Evolutionary conservation across 1,140 invertebrate species (phyloP), one percentile per base, ranked within the genome.

Genomic region (Physella acuta): DNA sequence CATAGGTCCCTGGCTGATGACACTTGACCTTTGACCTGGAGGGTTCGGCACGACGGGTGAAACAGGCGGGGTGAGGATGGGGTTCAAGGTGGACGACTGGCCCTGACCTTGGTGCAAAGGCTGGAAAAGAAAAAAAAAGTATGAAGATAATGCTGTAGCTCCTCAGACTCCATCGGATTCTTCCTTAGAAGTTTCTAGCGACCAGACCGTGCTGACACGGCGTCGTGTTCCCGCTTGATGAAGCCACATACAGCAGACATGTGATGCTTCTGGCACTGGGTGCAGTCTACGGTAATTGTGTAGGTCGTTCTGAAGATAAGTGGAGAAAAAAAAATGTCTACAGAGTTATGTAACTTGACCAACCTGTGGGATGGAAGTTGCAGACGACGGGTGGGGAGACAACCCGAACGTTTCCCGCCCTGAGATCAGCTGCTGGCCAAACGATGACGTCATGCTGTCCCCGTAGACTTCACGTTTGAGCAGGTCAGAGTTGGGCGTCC

Each of bases 41-140:
- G 75, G 75, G 58, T 77, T 79, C 52, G 74, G 71, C 26, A 81
- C 73, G 5, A 79, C 77, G 31, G 81, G 80, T 1, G 81, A 81
- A 24, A 80, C 78, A 2, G 79, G 81, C 24, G 81, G 77, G 11
- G 81, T 81, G 59, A 78, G 53, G 65, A 79, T 73, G 0, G 73
- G 75, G 30, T 70, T 69, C 58, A 71, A 68, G n/a, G 61, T 37
- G n/a, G 59, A 62, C 49, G 64, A 56, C 31, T 75, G 61, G 56
- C 71, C 61, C 75, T 78, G 71, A n/a, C n/a, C n/a, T n/a, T n/a
- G n/a, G n/a, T n/a, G n/a, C n/a, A n/a, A n/a, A n/a, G n/a, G n/a
- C n/a, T n/a, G n/a, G n/a, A n/a, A n/a, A n/a, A n/a, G n/a, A n/a
- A n/a, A n/a, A n/a, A n/a, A n/a, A n/a, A n/a, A n/a, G n/a, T n/a